Conservation (phyloP, 2,888 invertebrate genomes). For the Lithophane semibrunnea region DNA sequence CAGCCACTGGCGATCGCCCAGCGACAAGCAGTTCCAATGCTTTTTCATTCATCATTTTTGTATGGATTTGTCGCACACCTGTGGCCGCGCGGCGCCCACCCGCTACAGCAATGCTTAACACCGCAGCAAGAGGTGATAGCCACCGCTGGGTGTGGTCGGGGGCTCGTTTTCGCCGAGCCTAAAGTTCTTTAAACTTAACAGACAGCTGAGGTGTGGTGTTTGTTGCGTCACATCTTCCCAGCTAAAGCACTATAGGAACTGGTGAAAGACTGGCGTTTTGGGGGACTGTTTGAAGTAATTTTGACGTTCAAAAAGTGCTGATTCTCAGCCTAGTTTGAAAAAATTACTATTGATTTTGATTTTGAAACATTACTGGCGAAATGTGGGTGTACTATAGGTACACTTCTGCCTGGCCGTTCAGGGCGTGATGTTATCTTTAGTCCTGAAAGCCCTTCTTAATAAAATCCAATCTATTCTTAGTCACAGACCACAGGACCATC, state of each 20-base stretch:
- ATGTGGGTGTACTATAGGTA: neutral
- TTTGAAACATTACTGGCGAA: neutral
- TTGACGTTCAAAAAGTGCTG: neutral
- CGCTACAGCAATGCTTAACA: too few relatives aligned
- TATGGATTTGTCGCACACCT: too few relatives aligned
- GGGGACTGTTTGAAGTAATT: neutral
- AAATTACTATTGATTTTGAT: neutral
- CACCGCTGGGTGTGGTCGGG: too few relatives aligned
- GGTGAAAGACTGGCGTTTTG: neutral
- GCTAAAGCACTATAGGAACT: neutral
- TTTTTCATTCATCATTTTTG: too few relatives aligned
- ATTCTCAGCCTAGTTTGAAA: neutral
- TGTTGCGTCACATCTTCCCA: neutral
- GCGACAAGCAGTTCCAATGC: too few relatives aligned
- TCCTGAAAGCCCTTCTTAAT: neutral
- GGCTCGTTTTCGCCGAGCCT: too few relatives aligned
- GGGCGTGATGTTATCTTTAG: neutral
- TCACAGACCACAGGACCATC: neutral
- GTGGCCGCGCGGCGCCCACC: too few relatives aligned
- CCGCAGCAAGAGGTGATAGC: too few relatives aligned
- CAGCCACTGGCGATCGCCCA: too few relatives aligned
- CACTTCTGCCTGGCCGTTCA: neutral
- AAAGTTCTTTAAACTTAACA: too few relatives aligned
- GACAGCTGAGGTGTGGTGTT: neutral
- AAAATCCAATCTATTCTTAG: neutral